phyloP scores from a whole-genome alignment of 1,140 invertebrate genomes.

The Triops cancriformis region DNA sequence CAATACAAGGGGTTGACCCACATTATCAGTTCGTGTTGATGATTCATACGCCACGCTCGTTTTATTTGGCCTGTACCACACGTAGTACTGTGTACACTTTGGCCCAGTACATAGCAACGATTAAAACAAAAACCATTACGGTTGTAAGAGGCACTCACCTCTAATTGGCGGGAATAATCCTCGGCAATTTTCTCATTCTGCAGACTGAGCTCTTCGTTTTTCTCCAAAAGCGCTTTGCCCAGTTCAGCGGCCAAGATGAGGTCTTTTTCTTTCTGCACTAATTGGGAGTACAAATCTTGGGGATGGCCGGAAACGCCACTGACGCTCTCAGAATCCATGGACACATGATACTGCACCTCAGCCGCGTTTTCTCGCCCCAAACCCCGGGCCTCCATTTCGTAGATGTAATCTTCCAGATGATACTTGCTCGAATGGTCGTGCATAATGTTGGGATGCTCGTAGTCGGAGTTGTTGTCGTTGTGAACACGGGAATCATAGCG shows the following conservation, averaged over 20 bases:
- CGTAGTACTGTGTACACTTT: background rate
- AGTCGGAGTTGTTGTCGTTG: background rate
- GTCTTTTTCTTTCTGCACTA: constrained; percentile 88
- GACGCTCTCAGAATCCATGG: constrained; percentile 47
- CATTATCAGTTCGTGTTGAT: background rate
- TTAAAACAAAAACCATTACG: too few species aligned
- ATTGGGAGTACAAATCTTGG: constrained; percentile 66
- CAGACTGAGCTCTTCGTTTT: constrained; percentile 81
- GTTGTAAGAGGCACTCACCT: constrained; percentile 54
- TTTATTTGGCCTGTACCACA: background rate
- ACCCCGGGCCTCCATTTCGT: constrained; percentile 41
- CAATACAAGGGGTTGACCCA: background rate
- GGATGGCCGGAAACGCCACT: constrained; percentile 40
- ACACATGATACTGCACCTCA: constrained; percentile 33
- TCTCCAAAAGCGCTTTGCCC: constrained; percentile 86
- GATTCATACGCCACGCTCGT: background rate
- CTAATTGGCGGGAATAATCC: constrained; percentile 82
- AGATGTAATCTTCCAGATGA: constrained; percentile 47
- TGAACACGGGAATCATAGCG: background rate
- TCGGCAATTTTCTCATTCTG: constrained; percentile 76
- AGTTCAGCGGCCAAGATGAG: constrained; percentile 85
- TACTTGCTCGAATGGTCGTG: background rate
- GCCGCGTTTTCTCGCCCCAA: constrained; percentile 25
- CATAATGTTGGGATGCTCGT: background rate
- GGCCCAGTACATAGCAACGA: too few species aligned